Evolutionary conservation across 92 coral and sea anemone species (phyloP).

Genomic region (Palythoa grandiflora): DNA sequence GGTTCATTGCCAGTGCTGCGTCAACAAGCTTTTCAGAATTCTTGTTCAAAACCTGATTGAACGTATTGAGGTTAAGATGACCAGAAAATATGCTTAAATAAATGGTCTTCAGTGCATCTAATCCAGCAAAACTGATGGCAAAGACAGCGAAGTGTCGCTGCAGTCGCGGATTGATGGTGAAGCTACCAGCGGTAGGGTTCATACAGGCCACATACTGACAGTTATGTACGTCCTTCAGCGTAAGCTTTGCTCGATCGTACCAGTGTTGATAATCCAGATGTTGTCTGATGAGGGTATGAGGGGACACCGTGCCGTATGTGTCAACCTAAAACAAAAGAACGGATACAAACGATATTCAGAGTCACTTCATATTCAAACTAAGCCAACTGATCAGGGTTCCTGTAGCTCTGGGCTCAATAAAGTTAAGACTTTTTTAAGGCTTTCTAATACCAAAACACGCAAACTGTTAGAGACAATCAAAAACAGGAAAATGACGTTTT

Average conservation of each 20-base stretch:
- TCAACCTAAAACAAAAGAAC: slow-evolving; percentile 81
- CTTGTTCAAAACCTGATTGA: slow-evolving; percentile 76
- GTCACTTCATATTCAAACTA: not conserved
- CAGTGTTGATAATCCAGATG: slow-evolving; percentile 97
- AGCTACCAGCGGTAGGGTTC: slow-evolving; percentile 99
- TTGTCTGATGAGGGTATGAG: slow-evolving; percentile 98
- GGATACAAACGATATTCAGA: not conserved
- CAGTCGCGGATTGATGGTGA: slow-evolving; percentile 98
- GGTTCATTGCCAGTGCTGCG: slow-evolving; percentile 95
- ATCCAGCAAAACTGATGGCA: slow-evolving; percentile 98
- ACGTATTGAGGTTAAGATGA: slow-evolving; percentile 71
- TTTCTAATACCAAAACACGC: no score
- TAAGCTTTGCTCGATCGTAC: slow-evolving; percentile 96
- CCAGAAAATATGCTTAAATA: slow-evolving; percentile 94
- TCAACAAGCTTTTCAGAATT: slow-evolving; percentile 88
- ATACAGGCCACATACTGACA: slow-evolving; percentile 99
- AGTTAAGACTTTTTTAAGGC: no score
- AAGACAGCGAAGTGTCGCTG: slow-evolving; percentile 98
- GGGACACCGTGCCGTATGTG: slow-evolving; percentile 99
- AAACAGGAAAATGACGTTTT: no score
- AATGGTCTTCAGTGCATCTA: slow-evolving; percentile 98
- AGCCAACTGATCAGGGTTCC: no score
- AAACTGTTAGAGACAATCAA: no score
- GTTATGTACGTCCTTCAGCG: slow-evolving; percentile 92
- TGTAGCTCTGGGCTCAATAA: no score